phyloP scores from a whole-genome alignment of 2,797 vertebrate genomes.

The Clarias pachynema region DNA sequence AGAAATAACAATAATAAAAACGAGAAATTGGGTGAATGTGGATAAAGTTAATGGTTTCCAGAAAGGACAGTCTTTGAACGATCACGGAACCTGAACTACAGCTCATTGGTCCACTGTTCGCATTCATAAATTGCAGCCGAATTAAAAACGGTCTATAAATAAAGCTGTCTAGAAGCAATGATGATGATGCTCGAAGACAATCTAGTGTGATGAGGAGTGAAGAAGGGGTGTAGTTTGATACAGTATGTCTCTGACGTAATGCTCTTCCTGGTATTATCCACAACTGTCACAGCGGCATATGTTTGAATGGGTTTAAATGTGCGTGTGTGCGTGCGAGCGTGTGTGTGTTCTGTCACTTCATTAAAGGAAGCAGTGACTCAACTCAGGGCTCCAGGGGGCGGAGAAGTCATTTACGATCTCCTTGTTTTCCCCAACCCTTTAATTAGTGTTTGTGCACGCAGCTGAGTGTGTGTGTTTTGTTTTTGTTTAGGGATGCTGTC shows the following conservation, averaged over 20 bases:
- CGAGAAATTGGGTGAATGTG: background rate
- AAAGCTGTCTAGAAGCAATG: constrained; percentile 2
- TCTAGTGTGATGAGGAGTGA: too few relatives aligned
- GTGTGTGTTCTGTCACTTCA: constrained; percentile 43
- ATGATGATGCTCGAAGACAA: background rate
- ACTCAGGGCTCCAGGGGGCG: constrained; percentile 46
- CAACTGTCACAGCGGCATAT: constrained; percentile 4
- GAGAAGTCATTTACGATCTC: constrained; percentile 48
- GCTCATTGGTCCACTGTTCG: background rate
- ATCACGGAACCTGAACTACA: background rate
- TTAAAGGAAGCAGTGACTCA: constrained; percentile 52
- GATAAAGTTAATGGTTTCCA: background rate
- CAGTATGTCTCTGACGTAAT: constrained; percentile 10
- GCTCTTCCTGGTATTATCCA: constrained; percentile 24
- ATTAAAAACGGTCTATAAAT: background rate
- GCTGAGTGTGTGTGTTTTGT: constrained; percentile 26
- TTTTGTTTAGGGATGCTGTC: constrained; percentile 39
- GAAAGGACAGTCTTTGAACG: background rate
- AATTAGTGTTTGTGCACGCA: constrained; percentile 46
- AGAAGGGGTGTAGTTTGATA: constrained; percentile 9
- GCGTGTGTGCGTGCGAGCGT: constrained; percentile 17
- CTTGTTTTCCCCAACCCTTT: constrained; percentile 43
- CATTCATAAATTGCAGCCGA: background rate
- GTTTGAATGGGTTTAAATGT: constrained; percentile 11
- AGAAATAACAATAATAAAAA: background rate